These are phyloP conservation scores for Epizoanthus fatuus DNA, from an alignment of 92 coral and sea anemone genomes.

Conservation along the genomic window DNA sequence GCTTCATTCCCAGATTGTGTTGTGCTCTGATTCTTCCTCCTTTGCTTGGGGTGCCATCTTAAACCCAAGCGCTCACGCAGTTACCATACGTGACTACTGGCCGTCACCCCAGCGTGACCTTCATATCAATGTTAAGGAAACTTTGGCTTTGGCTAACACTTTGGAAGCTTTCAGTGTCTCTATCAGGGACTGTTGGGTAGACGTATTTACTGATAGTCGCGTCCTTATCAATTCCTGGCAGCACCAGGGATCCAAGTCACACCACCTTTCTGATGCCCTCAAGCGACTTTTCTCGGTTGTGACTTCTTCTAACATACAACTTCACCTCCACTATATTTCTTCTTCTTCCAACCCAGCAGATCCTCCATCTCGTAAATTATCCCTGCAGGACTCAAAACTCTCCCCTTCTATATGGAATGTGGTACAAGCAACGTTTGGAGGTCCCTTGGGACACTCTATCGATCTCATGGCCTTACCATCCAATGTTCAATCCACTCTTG, in stretches of 20 bases:
- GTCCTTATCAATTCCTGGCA: conserved; percentile 49
- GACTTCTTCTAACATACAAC: conserved; percentile 20
- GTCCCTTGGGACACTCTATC: conserved; percentile 63
- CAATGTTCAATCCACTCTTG: conserved; percentile 54
- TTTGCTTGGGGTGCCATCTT: conserved; percentile 58
- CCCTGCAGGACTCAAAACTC: conserved; percentile 19
- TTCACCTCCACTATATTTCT: conserved; percentile 26
- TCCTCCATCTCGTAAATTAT: conserved; percentile 46
- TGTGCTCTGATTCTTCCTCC: conserved; percentile 53
- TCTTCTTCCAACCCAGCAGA: conserved; percentile 61
- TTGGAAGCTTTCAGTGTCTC: background rate
- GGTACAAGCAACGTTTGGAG: conserved; percentile 11
- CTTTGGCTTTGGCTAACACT: conserved; percentile 44
- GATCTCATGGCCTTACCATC: conserved; percentile 72
- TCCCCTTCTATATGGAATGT: background rate
- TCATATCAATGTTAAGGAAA: conserved; percentile 51
- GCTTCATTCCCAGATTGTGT: conserved; percentile 34
- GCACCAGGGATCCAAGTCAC: conserved; percentile 42
- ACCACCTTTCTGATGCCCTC: conserved; percentile 21
- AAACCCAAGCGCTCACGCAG: background rate
- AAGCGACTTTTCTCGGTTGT: conserved; percentile 46
- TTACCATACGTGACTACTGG: conserved; percentile 42
- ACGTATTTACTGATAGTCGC: conserved; percentile 53
- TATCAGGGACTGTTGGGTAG: conserved; percentile 57
- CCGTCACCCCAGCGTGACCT: conserved; percentile 5